A percentile compares a stretch with the other conserved stretches of the same genome.
Evolutionary conservation across 2,113 vertebrate species (phyloP).

Genomic region (Mus musculus): DNA sequence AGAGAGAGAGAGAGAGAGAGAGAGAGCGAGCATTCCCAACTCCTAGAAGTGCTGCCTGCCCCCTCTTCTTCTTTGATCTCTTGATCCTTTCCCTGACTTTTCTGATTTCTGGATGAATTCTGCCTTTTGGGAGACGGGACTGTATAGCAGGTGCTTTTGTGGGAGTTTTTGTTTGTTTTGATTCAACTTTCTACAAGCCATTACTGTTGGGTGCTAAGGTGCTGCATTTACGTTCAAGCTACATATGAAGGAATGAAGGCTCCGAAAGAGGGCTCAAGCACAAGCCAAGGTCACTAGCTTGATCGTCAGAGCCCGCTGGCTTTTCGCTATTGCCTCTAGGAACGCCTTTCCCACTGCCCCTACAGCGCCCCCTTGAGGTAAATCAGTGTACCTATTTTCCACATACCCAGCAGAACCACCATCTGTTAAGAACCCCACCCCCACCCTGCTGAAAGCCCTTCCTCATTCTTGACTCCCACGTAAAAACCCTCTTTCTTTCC

Average conservation of each 20-base stretch:
- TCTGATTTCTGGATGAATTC: neutral
- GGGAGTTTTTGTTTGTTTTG: neutral
- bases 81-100: neutral
- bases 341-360: neutral
- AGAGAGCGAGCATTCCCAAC: neutral
- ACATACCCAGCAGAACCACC: neutral
- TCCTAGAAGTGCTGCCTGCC: neutral
- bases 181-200: neutral
- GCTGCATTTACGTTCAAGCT: neutral
- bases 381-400: neutral
- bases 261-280: neutral
- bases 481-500: slow-evolving; percentile 45
- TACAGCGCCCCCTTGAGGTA: neutral
- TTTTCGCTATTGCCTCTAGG: too few relatives aligned
- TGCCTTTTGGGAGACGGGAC: neutral
- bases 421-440: neutral
- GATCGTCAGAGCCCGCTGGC: accelerated
- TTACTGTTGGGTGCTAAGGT: neutral
- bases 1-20: too few relatives aligned
- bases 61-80: neutral
- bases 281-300: neutral
- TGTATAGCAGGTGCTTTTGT: neutral
- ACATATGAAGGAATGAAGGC: neutral
- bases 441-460: neutral
- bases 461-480: neutral